phyloP scores from a whole-genome alignment of 92 coral and sea anemone genomes.

The Nematostella vectensis region DNA sequence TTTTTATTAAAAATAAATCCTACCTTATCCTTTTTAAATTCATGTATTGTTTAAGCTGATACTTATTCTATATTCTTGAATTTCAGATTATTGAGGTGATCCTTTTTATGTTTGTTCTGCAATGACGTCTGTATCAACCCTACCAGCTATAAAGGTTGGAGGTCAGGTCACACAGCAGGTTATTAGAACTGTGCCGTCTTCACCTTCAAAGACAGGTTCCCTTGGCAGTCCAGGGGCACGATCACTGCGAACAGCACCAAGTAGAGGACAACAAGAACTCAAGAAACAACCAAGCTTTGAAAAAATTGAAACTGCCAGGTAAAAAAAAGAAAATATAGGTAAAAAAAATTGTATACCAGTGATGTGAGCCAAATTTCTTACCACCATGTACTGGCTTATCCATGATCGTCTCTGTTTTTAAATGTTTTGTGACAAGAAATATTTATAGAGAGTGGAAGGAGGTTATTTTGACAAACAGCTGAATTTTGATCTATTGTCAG shows the following conservation, averaged over 20 bases:
- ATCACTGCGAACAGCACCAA: conserved; percentile 25
- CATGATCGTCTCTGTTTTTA: too few relatives aligned
- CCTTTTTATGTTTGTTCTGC: too few relatives aligned
- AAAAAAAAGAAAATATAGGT: neutral
- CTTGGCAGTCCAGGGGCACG: conserved; percentile 56
- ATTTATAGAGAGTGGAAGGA: too few relatives aligned
- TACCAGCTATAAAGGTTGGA: conserved; percentile 86
- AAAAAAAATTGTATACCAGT: neutral
- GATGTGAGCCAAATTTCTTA: too few relatives aligned
- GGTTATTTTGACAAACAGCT: neutral
- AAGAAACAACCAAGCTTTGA: conserved; percentile 45
- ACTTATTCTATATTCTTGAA: too few relatives aligned
- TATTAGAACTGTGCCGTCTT: conserved; percentile 79
- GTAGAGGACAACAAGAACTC: conserved; percentile 44
- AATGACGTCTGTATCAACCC: conserved; percentile 76
- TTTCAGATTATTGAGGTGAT: too few relatives aligned
- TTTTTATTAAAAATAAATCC: too few relatives aligned
- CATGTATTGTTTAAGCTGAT: too few relatives aligned
- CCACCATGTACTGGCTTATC: too few relatives aligned
- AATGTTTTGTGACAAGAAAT: neutral
- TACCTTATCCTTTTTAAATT: too few relatives aligned
- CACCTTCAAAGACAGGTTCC: conserved; percentile 64
- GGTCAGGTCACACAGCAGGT: conserved; percentile 99
- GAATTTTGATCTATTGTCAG: conserved; percentile 17
- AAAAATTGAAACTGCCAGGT: conserved; percentile 95